Conservation (phyloP, 2,888 invertebrate species). For the Monopis laevigella region DNA sequence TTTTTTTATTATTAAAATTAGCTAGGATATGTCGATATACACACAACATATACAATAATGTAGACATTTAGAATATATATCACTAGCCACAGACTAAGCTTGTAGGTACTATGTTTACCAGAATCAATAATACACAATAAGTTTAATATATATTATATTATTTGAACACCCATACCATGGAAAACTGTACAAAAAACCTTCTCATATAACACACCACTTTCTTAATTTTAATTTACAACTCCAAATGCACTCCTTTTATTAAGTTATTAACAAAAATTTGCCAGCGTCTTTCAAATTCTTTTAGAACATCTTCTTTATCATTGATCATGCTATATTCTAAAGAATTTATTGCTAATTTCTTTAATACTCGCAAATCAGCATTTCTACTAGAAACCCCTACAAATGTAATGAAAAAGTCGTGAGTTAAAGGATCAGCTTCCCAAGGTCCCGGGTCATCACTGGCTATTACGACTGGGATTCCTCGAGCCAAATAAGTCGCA, state of each 20-base stretch:
- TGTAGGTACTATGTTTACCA: too few relatives aligned
- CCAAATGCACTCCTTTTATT: background rate
- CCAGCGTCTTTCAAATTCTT: conserved; percentile 52
- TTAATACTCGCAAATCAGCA: conserved; percentile 75
- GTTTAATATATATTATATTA: too few relatives aligned
- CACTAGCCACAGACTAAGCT: too few relatives aligned
- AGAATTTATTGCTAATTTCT: conserved; percentile 80
- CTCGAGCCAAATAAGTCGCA: conserved; percentile 61
- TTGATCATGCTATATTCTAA: conserved; percentile 72
- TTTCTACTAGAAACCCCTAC: conserved; percentile 76
- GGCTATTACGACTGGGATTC: conserved; percentile 71
- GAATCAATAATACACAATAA: too few relatives aligned
- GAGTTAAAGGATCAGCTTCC: conserved; percentile 70
- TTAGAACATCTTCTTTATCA: conserved; percentile 38
- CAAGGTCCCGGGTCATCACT: conserved; percentile 76
- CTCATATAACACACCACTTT: conserved; percentile 3
- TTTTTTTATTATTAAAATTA: too few relatives aligned
- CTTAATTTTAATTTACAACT: conserved; percentile 7
- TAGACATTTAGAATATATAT: too few relatives aligned
- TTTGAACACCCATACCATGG: too few relatives aligned
- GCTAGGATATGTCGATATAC: too few relatives aligned
- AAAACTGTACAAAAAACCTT: too few relatives aligned
- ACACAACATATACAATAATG: too few relatives aligned
- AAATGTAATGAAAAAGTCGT: conserved; percentile 81
- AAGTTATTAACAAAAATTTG: conserved; percentile 37